Evolutionary conservation across 2,113 vertebrate species (phyloP), one percentile per base, ranked within the genome.

Genomic region (Halichoerus grypus): DNA sequence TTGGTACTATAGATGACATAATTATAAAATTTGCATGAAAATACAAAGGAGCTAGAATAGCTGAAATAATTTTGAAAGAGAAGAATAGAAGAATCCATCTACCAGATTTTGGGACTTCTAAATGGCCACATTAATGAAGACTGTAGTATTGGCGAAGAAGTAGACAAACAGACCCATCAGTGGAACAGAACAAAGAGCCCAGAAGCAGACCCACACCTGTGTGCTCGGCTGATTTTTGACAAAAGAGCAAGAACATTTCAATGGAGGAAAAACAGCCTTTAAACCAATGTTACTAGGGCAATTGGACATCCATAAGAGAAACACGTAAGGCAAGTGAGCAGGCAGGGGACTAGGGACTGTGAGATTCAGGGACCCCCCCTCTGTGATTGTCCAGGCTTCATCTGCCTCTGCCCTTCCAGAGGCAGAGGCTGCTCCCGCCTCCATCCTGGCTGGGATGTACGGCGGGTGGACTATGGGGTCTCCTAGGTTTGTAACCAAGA

Each of bases 171-270:
- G 74, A 15, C 4, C 18, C 49, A 6, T 4, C 10, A 0, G 0
- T 2, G 26, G 3, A 2, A 7, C 19, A 1, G 33, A 49, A n/a
- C 53, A 15, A 24, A 57, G 79, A 21, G 4, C 12, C n/a, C 31
- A 7, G 80, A 22, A 6, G 22, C 0, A 42, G 33, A 42, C 0
- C 5, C 12, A 3, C 14, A 26, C 8, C 5, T 0, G 15, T 0
- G 16, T 12, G 24, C 76, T 31, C 31, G 0, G 4, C 16, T n/a
- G 18, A 39, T 18, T 55, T 74, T 13, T 24, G 51, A 36, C n/a
- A 24, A n/a, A 26, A 8, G n/a, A 3, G 13, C 22, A 1, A 24
- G 53, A 26, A 14, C 22, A 0, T 11, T 2, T 81, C 59, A 9
- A 0, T 0, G 31, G 74, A 33, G 39, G 67, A 24, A 12, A 24